phyloP scores from a whole-genome alignment of 2,797 vertebrate genomes.

The Dromococcyx pavoninus region DNA sequence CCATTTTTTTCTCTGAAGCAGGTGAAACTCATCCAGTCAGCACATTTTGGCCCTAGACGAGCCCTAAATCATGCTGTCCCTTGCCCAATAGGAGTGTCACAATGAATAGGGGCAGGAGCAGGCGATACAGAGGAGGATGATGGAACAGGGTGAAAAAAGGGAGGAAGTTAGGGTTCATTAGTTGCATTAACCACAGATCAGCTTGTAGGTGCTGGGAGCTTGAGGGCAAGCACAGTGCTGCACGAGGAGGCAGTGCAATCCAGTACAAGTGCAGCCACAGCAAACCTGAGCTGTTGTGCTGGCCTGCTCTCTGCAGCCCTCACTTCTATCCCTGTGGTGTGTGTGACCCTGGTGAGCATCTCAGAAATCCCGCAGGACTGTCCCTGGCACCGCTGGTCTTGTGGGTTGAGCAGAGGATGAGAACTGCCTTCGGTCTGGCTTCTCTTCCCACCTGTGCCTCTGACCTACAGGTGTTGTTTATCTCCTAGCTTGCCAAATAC shows the following conservation, averaged over 20 bases:
- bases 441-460: background rate
- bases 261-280: background rate
- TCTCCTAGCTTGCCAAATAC: accelerated
- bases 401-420: background rate
- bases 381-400: background rate
- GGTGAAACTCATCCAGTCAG: background rate
- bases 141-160: background rate
- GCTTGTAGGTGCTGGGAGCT: background rate
- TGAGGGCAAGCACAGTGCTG: background rate
- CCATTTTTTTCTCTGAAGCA: background rate
- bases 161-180: background rate
- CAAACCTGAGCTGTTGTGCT: background rate
- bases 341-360: background rate
- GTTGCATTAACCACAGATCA: background rate
- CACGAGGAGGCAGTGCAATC: accelerated
- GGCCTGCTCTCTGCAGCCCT: background rate
- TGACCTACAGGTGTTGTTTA: background rate
- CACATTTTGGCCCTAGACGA: background rate
- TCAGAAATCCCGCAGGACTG: accelerated
- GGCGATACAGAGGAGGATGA: background rate
- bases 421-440: background rate
- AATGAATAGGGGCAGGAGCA: accelerated
- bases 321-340: too few relatives aligned
- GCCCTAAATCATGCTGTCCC: background rate
- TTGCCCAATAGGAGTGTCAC: background rate